Evolutionary conservation across 2,797 vertebrate species (phyloP), one percentile per base, ranked within the genome.

Genomic region (Enoplosus armatus): DNA sequence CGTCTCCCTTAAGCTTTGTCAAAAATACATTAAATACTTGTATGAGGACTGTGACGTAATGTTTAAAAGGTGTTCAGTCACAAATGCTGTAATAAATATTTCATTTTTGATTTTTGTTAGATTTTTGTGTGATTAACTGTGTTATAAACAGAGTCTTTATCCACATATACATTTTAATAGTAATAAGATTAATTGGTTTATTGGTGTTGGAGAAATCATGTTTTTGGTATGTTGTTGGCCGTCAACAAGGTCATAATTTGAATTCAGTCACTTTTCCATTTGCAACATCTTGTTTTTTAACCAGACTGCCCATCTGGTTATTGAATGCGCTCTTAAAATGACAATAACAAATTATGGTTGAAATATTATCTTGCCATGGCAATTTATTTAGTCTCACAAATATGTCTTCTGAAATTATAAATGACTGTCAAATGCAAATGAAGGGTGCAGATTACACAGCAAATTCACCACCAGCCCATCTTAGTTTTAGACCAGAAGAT

Each of bases 71-170:
- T 99, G 98, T 99, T 98, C 97, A 97, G 97, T 98, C 97, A 99
- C 98, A 99, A 98, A 99, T 98, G 97, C 97, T 97, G 98, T 99
- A 99, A 99, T 99, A 99, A 99, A 99, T 99, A 99, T 99, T 98
- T 99, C 98, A 98, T 99, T 99, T 97, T 99, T 97, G 97, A 99
- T 98, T 99, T 98, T 98, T 98, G 96, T 96, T 97, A 98, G 96
- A 96, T 96, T 96, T 96, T 95, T 96, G 97, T 96, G 96, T 98
- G 96, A 96, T 97, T 96, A 82, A 58, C 80, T 84, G 82, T 93
- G 87, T 95, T 90, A 72, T 60, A 82, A 82, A 87, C 63, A 76
- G n/a, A n/a, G 64, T 77, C 69, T 45, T 79, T 76, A 82, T 61
- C 45, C 63, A 48, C 37, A 3, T 45, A 56, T 58, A 9, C 56